Percentiles rank a stretch among this genome's conserved stretches.
These are phyloP conservation scores for Lordiphosa andalusiaca DNA, from an alignment of 2,888 invertebrate species.

Conservation along the genomic window DNA sequence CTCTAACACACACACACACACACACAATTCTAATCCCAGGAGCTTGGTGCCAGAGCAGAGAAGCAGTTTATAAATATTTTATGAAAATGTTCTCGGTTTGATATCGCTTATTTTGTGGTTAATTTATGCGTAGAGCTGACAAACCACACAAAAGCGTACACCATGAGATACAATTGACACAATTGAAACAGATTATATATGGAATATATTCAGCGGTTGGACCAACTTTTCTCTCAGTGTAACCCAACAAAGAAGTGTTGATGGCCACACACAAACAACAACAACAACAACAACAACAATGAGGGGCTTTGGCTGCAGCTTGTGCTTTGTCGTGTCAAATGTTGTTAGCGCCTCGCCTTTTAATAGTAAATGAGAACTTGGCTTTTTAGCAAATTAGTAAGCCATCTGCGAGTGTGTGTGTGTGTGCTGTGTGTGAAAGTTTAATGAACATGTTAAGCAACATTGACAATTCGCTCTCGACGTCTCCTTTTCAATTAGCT, in stretches of 20 bases:
- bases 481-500: too few species aligned
- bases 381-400: slow-evolving; percentile 63
- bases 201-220: not conserved
- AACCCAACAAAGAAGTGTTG: slow-evolving; percentile 36
- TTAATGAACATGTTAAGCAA: slow-evolving; percentile 17
- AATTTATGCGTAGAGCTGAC: slow-evolving; percentile 48
- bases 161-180: not conserved
- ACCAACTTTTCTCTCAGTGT: not conserved
- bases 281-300: slow-evolving; percentile 12
- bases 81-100: slow-evolving; percentile 43
- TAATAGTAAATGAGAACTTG: slow-evolving; percentile 58
- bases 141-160: slow-evolving; percentile 2
- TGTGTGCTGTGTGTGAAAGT: slow-evolving; percentile 8
- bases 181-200: too few species aligned
- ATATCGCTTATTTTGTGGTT: slow-evolving; percentile 59
- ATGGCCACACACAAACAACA: slow-evolving; percentile 17
- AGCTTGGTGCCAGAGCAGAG: too few species aligned
- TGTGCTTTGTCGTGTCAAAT: slow-evolving; percentile 45
- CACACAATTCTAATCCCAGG: not conserved
- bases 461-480: slow-evolving; percentile 7
- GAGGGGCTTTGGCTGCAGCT: not conserved
- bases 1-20: too few species aligned
- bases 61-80: slow-evolving; percentile 57
- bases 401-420: slow-evolving; percentile 3
- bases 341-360: slow-evolving; percentile 55